Conservation (phyloP, 2,797 vertebrate species). For the Anguilla anguilla region DNA sequence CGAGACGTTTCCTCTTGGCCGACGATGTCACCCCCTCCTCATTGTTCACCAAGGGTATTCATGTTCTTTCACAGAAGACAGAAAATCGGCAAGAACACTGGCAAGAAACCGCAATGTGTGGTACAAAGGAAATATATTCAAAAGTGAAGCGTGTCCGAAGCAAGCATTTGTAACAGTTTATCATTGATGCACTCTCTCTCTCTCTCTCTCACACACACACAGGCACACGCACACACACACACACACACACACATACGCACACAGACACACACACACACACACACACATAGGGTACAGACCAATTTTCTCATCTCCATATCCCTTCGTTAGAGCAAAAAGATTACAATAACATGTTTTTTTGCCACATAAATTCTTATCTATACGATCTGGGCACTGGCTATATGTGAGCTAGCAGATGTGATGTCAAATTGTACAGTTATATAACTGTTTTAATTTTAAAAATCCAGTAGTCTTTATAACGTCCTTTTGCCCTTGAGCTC, state of each 20-base stretch:
- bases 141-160: constrained; percentile 60
- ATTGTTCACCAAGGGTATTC: constrained; percentile 43
- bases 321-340: not conserved
- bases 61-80: constrained; percentile 52
- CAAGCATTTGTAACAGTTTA: constrained; percentile 49
- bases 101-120: constrained; percentile 63
- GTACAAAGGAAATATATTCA: constrained; percentile 64
- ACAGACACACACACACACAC: constrained; percentile 20
- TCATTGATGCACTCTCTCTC: constrained; percentile 14
- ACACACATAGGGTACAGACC: constrained; percentile 1
- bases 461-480: not conserved
- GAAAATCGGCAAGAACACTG: constrained; percentile 63
- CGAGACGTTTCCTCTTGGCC: constrained; percentile 61
- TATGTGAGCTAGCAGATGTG: not conserved
- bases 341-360: not conserved
- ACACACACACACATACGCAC: not conserved
- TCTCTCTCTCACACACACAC: constrained; percentile 39
- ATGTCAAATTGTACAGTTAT: not conserved
- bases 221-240: constrained; percentile 30
- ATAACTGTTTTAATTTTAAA: not conserved
- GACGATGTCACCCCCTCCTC: constrained; percentile 45
- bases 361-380: not conserved
- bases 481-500: not conserved
- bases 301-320: not conserved
- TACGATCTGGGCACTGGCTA: not conserved